These are phyloP conservation scores for Lates calcarifer DNA, from an alignment of 2,113 vertebrate species.

Conservation along the genomic window DNA sequence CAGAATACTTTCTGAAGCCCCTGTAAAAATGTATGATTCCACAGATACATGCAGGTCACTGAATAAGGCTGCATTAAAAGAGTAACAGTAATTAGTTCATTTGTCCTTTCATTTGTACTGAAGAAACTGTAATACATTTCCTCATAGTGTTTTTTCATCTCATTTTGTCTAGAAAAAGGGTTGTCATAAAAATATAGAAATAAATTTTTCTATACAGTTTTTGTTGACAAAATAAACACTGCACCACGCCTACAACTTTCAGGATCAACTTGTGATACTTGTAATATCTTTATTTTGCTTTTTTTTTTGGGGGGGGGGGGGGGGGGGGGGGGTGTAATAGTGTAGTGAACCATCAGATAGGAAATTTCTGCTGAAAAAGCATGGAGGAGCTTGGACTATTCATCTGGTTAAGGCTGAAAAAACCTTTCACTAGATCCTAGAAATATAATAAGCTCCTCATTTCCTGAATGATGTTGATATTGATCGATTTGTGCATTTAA, in stretches of 20 bases:
- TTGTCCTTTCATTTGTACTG: background rate
- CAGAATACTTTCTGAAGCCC: background rate
- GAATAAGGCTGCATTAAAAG: background rate
- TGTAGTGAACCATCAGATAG: background rate
- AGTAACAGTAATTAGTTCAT: background rate
- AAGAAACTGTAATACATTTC: background rate
- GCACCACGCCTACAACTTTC: no score
- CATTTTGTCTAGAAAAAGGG: no score
- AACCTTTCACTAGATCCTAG: conserved; percentile 32
- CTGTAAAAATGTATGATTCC: background rate
- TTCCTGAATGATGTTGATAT: conserved; percentile 58
- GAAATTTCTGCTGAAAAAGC: background rate
- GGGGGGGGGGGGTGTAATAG: no score
- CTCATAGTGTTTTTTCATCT: background rate
- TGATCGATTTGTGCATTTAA: conserved; percentile 62
- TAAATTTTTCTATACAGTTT: no score
- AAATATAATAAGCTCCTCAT: conserved; percentile 60
- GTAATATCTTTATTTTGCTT: no score
- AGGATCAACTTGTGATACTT: no score
- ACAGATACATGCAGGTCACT: background rate
- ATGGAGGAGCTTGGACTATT: background rate
- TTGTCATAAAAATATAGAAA: no score
- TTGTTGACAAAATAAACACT: no score
- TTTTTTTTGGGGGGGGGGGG: no score
- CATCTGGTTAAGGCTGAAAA: conserved; percentile 33